phyloP scores from a whole-genome alignment of 2,888 invertebrate species.

The Nomada hirtipes region DNA sequence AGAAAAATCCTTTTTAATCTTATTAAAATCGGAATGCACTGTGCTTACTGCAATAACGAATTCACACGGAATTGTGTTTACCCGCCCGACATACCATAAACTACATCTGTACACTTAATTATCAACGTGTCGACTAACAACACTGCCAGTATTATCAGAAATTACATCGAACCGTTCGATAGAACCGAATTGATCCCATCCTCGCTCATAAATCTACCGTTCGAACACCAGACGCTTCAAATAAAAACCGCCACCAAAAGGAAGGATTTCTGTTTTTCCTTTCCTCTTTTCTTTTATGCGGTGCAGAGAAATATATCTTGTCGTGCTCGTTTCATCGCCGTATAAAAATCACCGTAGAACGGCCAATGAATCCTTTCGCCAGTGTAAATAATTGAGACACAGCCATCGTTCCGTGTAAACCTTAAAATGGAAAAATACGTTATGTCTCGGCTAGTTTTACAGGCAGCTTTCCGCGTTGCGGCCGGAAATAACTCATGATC shows the following conservation, averaged over 20 bases:
- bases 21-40: too few relatives aligned
- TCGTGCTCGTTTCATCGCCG: neutral
- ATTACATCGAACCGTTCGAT: neutral
- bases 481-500: conserved; percentile 69
- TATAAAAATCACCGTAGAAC: conserved; percentile 20
- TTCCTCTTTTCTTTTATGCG: neutral
- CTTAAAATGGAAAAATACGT: conserved; percentile 74
- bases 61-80: too few relatives aligned
- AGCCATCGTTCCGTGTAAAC: conserved; percentile 73
- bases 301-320: neutral
- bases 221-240: neutral
- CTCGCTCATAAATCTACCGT: neutral
- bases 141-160: neutral
- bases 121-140: too few relatives aligned
- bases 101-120: too few relatives aligned
- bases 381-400: conserved; percentile 76
- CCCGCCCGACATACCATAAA: too few relatives aligned
- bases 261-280: neutral
- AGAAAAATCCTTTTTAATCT: too few relatives aligned
- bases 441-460: conserved; percentile 70
- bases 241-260: neutral
- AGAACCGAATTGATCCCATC: neutral
- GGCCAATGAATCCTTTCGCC: conserved; percentile 5
- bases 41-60: too few relatives aligned
- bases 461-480: conserved; percentile 59